Conservation (phyloP, 1,140 invertebrate species). For the Lordiphosa stackelbergi region DNA sequence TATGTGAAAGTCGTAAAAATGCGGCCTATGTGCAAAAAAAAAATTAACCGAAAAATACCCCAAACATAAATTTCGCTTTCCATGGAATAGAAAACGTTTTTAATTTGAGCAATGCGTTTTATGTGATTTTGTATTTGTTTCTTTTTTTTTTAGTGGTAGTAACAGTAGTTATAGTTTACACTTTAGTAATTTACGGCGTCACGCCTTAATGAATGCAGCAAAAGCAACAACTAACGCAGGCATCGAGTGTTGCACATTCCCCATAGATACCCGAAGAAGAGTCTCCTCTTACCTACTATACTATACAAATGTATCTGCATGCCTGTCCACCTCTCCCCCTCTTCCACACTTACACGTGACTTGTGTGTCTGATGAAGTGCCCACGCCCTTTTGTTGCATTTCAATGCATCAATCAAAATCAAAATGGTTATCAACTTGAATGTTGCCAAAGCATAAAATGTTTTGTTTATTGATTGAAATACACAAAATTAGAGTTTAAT, state of each 20-base stretch:
- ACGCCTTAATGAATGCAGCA: conserved; percentile 66
- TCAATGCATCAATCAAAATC: conserved; percentile 19
- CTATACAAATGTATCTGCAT: neutral
- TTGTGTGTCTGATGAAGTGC: conserved; percentile 14
- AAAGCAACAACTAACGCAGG: conserved; percentile 38
- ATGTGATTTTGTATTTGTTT: conserved; percentile 43
- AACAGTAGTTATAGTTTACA: conserved; percentile 40
- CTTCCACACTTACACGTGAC: conserved; percentile 35
- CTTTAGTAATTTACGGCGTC: conserved; percentile 68
- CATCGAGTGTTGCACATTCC: conserved; percentile 50
- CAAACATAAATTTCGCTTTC: conserved; percentile 65
- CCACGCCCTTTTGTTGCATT: conserved; percentile 59
- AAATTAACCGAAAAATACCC: conserved; percentile 2
- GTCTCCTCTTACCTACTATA: conserved; percentile 6
- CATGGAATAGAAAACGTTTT: conserved; percentile 61
- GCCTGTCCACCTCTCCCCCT: neutral
- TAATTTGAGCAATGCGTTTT: conserved; percentile 44
- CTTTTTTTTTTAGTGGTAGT: conserved; percentile 36
- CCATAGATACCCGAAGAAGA: conserved; percentile 23
- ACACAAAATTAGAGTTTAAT: neutral
- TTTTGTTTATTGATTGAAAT: neutral
- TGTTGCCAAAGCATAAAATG: no score
- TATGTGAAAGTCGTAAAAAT: conserved; percentile 62
- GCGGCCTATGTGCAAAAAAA: conserved; percentile 39
- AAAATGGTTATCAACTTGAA: conserved; percentile 2